phyloP scores from a whole-genome alignment of 2,113 vertebrate species.

The Vireo altiloquus region DNA sequence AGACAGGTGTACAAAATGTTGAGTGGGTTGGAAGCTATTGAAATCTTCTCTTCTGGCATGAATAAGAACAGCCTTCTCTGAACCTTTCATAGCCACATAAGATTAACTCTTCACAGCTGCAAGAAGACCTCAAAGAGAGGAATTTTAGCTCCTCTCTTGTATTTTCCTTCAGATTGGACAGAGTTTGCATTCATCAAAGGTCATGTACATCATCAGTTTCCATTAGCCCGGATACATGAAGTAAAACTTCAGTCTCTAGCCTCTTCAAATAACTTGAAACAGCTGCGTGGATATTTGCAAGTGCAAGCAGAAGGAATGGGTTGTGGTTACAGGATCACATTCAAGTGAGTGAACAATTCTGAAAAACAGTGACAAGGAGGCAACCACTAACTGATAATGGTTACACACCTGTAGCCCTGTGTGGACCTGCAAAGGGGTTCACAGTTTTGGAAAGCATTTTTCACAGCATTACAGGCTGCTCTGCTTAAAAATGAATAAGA shows the following conservation, averaged over 20 bases:
- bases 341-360: background rate
- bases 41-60: background rate
- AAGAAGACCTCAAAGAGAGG: background rate
- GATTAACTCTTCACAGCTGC: background rate
- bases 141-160: background rate
- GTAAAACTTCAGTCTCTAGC: background rate
- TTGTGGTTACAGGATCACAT: background rate
- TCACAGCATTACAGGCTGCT: background rate
- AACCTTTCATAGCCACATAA: background rate
- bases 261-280: background rate
- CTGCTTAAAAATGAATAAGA: background rate
- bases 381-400: background rate
- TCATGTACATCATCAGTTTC: background rate
- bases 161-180: background rate
- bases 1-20: background rate
- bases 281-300: slow-evolving; percentile 14
- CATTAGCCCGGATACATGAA: background rate
- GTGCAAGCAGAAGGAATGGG: background rate
- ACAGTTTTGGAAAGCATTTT: background rate
- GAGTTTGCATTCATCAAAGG: background rate
- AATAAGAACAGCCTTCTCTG: background rate
- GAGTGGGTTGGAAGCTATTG: background rate
- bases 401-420: background rate
- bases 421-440: background rate
- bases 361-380: background rate